Base-by-base conservation (phyloP, 2,888 invertebrate genomes). In the Pheosia tremula region DNA sequence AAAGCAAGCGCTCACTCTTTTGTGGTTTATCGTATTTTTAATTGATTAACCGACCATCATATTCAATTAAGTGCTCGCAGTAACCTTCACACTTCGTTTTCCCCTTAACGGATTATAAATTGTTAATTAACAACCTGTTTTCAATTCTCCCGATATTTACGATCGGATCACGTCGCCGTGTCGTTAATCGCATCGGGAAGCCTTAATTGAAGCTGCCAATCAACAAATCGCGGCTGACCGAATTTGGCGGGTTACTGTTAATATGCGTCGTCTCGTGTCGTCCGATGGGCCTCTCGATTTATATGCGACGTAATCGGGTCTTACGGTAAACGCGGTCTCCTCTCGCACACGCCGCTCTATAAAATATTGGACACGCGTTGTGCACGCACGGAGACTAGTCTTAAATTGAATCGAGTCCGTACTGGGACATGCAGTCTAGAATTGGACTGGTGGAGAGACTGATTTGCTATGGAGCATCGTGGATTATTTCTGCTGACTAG, bases 231-330 rank as follows among this genome's bases (percentile, higher is more conserved):
- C 68, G 70, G 58, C 77, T 79, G 84, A 77, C 81, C 84, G 83
- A 88, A 85, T 91, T 92, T 85, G 90, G 85, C 73, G 67, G 74
- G 80, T 82, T 86, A 89, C 90, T 87, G 90, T 91, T 91, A 91
- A 87, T 81, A 66, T 71, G 75, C 73, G 74, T 74, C 74, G 67
- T 71, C 69, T 69, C 55, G 74, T 78, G 80, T 80, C 82, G 80
- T 76, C 77, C 72, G 66, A 73, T 64, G 67, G 57, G 47, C 61
- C 45, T 41, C 72, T 83, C 87, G 86, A 91, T 91, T 90, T 91
- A 91, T 91, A 85, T 74, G 79, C 87, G 89, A 88, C 89, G 80
- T 84, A 91, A 91, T 86, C 89, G 87, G 89, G 91, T 84, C 90
- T 85, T 78, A 71, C 78, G 78, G 89, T 89, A 89, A 84, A 88